A percentile compares a stretch with the other conserved stretches of the same genome.
phyloP scores from a whole-genome alignment of 2,797 vertebrate species.

The Enteromius anoplus region DNA sequence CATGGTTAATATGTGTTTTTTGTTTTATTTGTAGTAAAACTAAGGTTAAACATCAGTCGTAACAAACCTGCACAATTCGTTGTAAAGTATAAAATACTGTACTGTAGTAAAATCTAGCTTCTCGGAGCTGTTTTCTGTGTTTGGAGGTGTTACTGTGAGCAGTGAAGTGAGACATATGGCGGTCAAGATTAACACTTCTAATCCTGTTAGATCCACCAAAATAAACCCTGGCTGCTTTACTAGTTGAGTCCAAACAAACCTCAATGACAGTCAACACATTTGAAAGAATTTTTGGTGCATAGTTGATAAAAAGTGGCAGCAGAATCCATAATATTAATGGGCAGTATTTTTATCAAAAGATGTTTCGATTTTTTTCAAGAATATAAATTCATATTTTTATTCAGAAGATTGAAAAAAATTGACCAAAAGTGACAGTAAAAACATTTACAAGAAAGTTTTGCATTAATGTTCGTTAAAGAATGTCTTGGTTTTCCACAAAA shows the following conservation, averaged over 20 bases:
- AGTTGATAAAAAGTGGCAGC: not conserved
- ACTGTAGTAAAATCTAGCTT: not conserved
- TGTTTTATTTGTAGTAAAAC: not conserved
- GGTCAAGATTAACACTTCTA: slow-evolving; percentile 28
- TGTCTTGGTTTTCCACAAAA: not conserved
- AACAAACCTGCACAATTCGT: not conserved
- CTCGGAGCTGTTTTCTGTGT: not conserved
- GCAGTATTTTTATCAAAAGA: not conserved
- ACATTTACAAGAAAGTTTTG: not conserved
- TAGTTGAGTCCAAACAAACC: slow-evolving; percentile 6
- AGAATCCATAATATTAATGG: not conserved
- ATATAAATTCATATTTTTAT: not conserved
- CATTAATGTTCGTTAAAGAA: no score
- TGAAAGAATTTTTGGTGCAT: not conserved
- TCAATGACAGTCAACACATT: not conserved
- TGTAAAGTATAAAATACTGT: not conserved
- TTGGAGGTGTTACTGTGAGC: not conserved
- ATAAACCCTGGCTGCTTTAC: slow-evolving; percentile 17
- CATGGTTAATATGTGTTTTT: not conserved
- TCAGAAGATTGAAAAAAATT: no score
- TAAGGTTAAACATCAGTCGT: not conserved
- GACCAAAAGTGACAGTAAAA: not conserved
- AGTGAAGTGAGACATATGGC: slow-evolving; percentile 38
- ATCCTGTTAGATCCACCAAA: slow-evolving; percentile 34
- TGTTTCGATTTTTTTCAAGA: not conserved